phyloP scores from a whole-genome alignment of 2,797 vertebrate species.

The Ptychobarbus kaznakovi region DNA sequence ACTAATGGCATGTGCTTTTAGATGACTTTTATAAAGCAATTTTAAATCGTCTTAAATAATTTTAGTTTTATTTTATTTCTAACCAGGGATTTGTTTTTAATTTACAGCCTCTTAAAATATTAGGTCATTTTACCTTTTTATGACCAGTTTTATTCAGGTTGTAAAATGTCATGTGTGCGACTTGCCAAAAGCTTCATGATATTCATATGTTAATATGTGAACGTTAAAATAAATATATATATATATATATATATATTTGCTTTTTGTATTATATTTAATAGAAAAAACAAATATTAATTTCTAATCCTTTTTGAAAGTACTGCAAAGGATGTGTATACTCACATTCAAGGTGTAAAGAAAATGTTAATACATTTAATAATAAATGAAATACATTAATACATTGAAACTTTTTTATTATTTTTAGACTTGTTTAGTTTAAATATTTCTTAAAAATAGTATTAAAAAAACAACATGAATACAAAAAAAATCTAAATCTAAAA shows the following conservation, averaged over 20 bases:
- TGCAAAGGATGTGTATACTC: background rate
- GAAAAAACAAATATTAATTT: background rate
- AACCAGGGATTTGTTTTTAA: background rate
- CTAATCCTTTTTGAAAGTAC: background rate
- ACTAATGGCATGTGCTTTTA: conserved; percentile 37
- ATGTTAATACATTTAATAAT: background rate
- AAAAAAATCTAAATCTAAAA: too few species aligned
- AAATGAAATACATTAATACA: background rate
- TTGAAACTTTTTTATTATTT: background rate
- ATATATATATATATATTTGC: too few species aligned
- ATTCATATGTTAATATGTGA: background rate
- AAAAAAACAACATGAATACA: too few species aligned
- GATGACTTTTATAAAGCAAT: conserved; percentile 29
- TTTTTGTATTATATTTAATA: too few species aligned
- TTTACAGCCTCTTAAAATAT: conserved; percentile 5
- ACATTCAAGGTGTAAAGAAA: background rate
- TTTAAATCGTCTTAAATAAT: background rate
- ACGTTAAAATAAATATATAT: too few species aligned
- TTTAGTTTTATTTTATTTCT: background rate
- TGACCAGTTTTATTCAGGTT: background rate
- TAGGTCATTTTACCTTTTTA: background rate
- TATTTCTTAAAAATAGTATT: too few species aligned
- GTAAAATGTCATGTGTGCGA: background rate
- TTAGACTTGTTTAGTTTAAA: too few species aligned
- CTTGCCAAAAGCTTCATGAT: background rate